Evolutionary conservation across 2,797 vertebrate species (phyloP).

Genomic region (Falco naumanni): DNA sequence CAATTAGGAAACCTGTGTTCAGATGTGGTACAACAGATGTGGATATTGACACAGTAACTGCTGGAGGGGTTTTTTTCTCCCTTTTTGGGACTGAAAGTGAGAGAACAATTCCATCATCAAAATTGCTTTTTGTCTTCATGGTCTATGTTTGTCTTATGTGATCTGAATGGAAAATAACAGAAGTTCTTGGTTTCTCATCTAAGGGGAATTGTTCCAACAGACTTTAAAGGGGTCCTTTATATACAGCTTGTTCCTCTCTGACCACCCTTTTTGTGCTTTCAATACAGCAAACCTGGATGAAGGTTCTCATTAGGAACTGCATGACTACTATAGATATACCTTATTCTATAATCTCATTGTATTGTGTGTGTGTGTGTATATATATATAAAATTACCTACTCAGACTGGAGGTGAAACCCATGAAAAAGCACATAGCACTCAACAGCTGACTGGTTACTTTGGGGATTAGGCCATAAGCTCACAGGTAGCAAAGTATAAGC

Average conservation of each 20-base stretch:
- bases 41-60: not conserved
- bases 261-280: rapidly evolving
- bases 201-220: not conserved
- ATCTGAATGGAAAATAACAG: not conserved
- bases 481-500: not conserved
- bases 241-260: not conserved
- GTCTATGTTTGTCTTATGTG: not conserved
- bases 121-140: not conserved
- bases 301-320: not conserved
- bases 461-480: not conserved
- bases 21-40: not conserved
- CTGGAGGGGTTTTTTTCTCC: not conserved
- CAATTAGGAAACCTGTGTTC: not conserved
- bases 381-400: not conserved
- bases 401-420: not conserved
- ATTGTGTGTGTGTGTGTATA: too few relatives aligned
- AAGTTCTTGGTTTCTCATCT: not conserved
- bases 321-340: not conserved
- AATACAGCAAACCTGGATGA: not conserved
- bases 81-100: not conserved
- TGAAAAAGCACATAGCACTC: not conserved
- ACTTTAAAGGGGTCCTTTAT: not conserved
- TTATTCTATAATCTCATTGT: not conserved
- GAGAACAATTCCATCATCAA: not conserved
- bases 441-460: not conserved